Base-by-base conservation (phyloP, 2,113 vertebrate genomes). In the Scopus umbretta region DNA sequence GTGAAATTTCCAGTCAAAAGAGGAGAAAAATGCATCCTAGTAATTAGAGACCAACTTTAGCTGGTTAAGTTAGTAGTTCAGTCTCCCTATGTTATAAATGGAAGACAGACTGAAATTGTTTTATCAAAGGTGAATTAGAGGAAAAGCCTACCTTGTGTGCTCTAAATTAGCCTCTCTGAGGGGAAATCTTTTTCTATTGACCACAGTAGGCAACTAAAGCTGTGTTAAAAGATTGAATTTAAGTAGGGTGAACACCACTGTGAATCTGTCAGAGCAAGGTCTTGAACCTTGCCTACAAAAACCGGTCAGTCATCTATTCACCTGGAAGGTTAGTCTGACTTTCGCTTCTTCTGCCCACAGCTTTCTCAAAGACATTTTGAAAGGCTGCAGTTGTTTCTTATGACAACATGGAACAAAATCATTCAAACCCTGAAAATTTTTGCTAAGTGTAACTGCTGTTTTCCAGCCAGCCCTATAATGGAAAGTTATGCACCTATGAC, bases 111-210 rank as follows among this genome's bases (percentile, higher is more conserved):
- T 2, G 4, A 81, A 81, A 71, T 29, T 36, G 36, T 72, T 87
- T 91, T 82, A 72, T 87, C 70, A 92, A 72, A 91, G 70, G 34
- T 89, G 62, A 75, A 81, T 92, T 92, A 87, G 78, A 95, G 73
- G 78, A 92, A 95, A 79, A 89, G 27, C 30, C 27, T 87, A 18
- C 49, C 49, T 81, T 87, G 26, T 47, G 40, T 65, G 61, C 40
- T 90, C 89, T 95, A 62, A 68, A 75, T 92, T 91, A 75, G n/a
- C 40, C 49, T 68, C 87, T 96, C 71, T 62, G 58, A 56, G 29
- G 62, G 68, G 66, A 92, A 87, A 72, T 79, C 27, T 89, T 84
- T 92, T 85, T 49, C 62, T 40, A 45, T 49, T 67, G 30, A 72
- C 61, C 17, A 20, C 26, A 61, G 78, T 6, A 63, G 68, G 34